Base-by-base conservation (phyloP, 37 sponge, comb jelly and placozoan species). In the Aplysina aerophoba region DNA sequence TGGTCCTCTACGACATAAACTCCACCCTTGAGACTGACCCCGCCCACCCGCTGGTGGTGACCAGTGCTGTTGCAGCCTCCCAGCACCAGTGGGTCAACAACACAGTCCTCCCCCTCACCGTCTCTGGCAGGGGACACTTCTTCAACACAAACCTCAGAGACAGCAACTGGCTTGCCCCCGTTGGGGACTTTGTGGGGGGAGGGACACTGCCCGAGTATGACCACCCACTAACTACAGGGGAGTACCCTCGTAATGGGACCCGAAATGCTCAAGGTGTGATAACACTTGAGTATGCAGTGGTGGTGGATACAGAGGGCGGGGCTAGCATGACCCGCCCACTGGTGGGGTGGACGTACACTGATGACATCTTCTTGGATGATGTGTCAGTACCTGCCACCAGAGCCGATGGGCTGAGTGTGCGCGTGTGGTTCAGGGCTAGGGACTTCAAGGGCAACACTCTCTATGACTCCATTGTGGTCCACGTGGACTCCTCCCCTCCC, bases 401-500 rank as follows among this genome's bases (percentile, higher is more conserved):
- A 0, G 25, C 17, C n/a, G 94, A 94, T 88, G 94, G 94, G 15
- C 86, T 84, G n/a, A 83, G 83, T 27, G 91, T 88, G 62, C 54
- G 77, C 44, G 57, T 94, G 39, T 90, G 91, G 91, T 94, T 94
- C 71, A 59, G 88, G 55, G 94, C 87, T 0, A 59, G 54, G 19
- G 94, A 94, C 67, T 90, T 84, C 58, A 63, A 65, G 34, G 66
- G 33, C 1, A 83, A 87, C 19, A 17, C 35, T 1, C 55, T 20
- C 0, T 30, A 58, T n/a, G 95, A 95, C 25, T 86, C 73, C 0
- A 73, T 87, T 0, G 39, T 89, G n/a, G 86, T 91, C 2, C 87
- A 91, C 33, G 58, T 95, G 8, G 95, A 95, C 73, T 95, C 92
- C 22, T 61, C 77, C 20, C 85, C 92, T 59, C 95, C 95, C 1